phyloP scores from a whole-genome alignment of 2,888 invertebrate genomes.

The Plagodis pulveraria region DNA sequence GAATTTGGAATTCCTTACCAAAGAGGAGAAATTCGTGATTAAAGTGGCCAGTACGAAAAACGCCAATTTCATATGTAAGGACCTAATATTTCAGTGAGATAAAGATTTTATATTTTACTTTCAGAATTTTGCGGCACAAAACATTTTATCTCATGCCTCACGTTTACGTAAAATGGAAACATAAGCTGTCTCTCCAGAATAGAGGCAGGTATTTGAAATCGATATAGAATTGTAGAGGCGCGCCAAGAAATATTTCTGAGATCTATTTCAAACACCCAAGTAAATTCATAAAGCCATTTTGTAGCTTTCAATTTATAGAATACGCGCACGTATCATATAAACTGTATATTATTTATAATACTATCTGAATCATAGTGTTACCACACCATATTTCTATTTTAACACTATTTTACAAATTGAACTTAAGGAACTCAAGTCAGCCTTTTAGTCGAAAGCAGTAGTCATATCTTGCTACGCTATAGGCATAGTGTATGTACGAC shows the following conservation, averaged over 20 bases:
- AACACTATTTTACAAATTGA: too few relatives aligned
- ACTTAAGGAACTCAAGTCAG: too few relatives aligned
- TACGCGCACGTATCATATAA: neutral
- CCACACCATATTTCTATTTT: too few relatives aligned
- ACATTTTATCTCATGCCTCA: slow-evolving; percentile 24
- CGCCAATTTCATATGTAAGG: too few relatives aligned
- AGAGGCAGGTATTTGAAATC: slow-evolving; percentile 12
- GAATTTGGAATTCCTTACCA: too few relatives aligned
- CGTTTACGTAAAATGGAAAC: slow-evolving; percentile 30
- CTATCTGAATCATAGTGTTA: neutral
- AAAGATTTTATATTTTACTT: slow-evolving; percentile 40
- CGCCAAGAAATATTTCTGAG: slow-evolving; percentile 16
- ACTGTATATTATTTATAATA: neutral
- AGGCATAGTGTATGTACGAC: too few relatives aligned
- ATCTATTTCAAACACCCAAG: slow-evolving; percentile 11
- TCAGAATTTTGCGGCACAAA: slow-evolving; percentile 39
- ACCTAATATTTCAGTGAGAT: slow-evolving; percentile 44
- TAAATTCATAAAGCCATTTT: slow-evolving; percentile 21
- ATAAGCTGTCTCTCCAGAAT: slow-evolving; percentile 7
- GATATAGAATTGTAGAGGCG: slow-evolving; percentile 16
- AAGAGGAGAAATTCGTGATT: too few relatives aligned
- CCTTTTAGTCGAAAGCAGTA: too few relatives aligned
- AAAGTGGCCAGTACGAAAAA: too few relatives aligned
- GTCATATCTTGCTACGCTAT: too few relatives aligned
- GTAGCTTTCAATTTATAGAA: slow-evolving; percentile 15